A percentile compares a stretch with the other conserved stretches of the same genome.
These are phyloP conservation scores for Sylvilagus floridanus DNA, from an alignment of 2,797 vertebrate species.

Conservation along the genomic window DNA sequence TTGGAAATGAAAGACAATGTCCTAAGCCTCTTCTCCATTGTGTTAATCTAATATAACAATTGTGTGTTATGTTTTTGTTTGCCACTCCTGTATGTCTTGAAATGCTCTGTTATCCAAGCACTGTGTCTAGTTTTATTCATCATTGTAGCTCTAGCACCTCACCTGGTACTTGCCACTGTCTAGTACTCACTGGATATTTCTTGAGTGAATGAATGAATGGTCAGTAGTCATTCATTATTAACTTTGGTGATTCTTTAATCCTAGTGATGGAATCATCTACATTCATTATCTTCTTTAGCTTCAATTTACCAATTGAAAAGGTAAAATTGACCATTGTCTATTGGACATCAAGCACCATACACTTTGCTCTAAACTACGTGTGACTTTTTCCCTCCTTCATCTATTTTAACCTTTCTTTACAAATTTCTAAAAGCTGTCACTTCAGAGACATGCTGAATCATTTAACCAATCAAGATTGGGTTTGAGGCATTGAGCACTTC, in stretches of 20 bases:
- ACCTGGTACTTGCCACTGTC: neutral
- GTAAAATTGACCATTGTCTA: neutral
- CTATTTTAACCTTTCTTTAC: neutral
- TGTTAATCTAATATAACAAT: conserved; percentile 3
- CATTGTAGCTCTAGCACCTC: neutral
- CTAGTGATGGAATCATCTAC: neutral
- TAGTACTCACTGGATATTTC: neutral
- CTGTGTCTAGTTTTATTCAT: neutral
- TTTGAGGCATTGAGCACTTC: neutral
- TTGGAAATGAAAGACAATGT: neutral
- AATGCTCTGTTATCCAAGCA: neutral
- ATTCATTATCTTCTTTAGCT: neutral
- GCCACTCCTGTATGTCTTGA: neutral
- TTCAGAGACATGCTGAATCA: neutral
- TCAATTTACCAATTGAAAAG: conserved; percentile 1
- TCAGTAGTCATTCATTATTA: neutral
- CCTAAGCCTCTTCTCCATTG: neutral
- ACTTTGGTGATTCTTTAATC: neutral
- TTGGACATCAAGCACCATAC: neutral
- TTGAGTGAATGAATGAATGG: conserved; percentile 10
- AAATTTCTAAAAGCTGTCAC: conserved; percentile 4
- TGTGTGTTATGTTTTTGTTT: neutral
- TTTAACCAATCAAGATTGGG: neutral
- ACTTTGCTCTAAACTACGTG: neutral
- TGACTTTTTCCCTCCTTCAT: conserved; percentile 19